Conservation (phyloP, 2,888 invertebrate genomes). For the Mactromeris polynyma region DNA sequence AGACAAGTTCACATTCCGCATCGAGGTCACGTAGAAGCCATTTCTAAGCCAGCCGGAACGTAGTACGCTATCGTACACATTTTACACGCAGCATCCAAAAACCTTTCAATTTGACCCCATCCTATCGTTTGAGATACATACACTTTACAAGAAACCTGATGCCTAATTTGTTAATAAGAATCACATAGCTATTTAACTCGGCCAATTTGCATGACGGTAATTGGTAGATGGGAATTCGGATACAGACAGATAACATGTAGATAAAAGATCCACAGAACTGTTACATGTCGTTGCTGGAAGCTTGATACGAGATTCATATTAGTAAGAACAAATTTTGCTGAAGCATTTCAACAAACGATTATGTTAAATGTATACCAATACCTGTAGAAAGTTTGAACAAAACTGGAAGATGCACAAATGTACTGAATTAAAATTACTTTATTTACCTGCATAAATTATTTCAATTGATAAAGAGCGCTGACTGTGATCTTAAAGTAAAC, state of each 20-base stretch:
- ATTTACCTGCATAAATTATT: too few relatives aligned
- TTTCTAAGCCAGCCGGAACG: neutral
- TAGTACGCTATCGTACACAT: constrained; percentile 1
- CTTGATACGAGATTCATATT: neutral
- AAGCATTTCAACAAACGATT: too few relatives aligned
- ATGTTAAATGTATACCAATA: too few relatives aligned
- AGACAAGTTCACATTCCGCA: constrained; percentile 7
- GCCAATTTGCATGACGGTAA: constrained; percentile 8
- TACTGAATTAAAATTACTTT: too few relatives aligned
- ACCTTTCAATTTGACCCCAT: neutral
- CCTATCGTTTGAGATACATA: neutral
- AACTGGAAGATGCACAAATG: too few relatives aligned
- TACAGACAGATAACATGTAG: neutral
- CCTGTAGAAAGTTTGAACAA: too few relatives aligned
- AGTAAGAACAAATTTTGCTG: too few relatives aligned
- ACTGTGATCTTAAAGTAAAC: too few relatives aligned
- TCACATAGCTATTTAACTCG: neutral
- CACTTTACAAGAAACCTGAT: neutral
- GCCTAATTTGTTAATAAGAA: constrained; percentile 2
- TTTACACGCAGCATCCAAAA: neutral
- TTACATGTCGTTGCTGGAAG: neutral
- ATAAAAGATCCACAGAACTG: neutral
- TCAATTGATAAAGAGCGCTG: too few relatives aligned
- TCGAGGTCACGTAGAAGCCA: neutral
- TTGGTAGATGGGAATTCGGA: constrained; percentile 2